Evolutionary conservation across 2,888 invertebrate species (phyloP), one percentile per base, ranked within the genome.

Genomic region (Chamaedrilus cognettii): DNA sequence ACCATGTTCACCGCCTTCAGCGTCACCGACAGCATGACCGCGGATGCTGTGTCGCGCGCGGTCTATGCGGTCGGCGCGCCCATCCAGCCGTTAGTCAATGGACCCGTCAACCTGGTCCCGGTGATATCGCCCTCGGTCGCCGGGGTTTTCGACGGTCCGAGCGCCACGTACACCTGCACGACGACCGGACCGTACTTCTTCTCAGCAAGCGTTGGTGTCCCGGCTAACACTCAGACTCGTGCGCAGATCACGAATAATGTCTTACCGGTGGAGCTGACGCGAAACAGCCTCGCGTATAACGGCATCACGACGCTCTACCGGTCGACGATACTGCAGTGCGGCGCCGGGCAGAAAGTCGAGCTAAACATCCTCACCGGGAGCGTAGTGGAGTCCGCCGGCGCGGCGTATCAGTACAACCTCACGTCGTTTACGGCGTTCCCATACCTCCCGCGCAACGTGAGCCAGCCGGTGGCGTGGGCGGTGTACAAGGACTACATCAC

Each of bases 1-100:
- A 57, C 64, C 34, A 64, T 49, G 59, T 68, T 68, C n/a, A 65
- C 56, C n/a, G 68, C 35, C 4, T 68, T 68, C 50, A 64, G 64
- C 26, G 58, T 68, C n/a, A 3, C 60, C 5, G 60, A 60, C 26
- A 31, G 56, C 5, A 59, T 68, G 52, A 51, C 59, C 11, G 42
- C 42, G 4, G 52, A 60, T n/a, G 58, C 68, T 28, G 26, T 59
- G 23, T 19, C 7, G 15, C 58, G 35, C 4, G 49, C 68, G 31
- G 33, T 68, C n/a, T 15, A 49, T 19, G 68, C 68, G 19, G 52
- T 62, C 31, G 51, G 49, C 1, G 56, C 23, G 60, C 35, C n/a
- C 28, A 64, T 26, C 23, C 50, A 2, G 28, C 34, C 11, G 4
- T 7, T 11, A 23, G 23, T 35, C 52, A 60, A 52, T 55, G 56